These are phyloP conservation scores for Gavia stellata DNA, from an alignment of 2,113 vertebrate species.

Conservation along the genomic window DNA sequence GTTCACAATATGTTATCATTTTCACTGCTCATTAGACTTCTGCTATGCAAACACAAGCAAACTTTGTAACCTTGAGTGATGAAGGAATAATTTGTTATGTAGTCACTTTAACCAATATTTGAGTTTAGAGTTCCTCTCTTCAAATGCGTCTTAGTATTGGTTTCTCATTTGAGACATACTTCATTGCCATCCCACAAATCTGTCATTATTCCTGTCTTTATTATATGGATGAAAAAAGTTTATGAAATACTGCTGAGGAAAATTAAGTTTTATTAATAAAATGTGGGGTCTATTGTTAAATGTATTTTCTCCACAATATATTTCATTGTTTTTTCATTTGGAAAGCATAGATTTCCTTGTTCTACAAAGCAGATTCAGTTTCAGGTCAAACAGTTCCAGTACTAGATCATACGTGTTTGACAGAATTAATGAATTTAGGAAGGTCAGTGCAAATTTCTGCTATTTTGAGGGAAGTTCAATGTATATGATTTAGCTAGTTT, in stretches of 20 bases:
- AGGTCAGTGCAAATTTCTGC: neutral
- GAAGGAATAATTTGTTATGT: neutral
- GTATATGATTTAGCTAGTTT: neutral
- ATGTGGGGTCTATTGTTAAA: neutral
- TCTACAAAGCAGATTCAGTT: neutral
- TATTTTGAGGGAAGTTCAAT: neutral
- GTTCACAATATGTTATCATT: neutral
- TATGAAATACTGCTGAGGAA: neutral
- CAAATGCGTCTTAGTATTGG: neutral
- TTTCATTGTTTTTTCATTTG: neutral
- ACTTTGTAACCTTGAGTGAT: neutral
- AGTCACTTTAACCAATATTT: neutral
- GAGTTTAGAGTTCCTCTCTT: neutral
- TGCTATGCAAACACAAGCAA: neutral
- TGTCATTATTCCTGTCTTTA: neutral
- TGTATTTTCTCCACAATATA: neutral
- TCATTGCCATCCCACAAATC: neutral
- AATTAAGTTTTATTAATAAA: neutral
- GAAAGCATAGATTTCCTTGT: neutral
- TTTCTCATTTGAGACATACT: neutral
- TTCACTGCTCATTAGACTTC: conserved; percentile 3
- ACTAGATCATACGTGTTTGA: neutral
- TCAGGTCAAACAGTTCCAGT: neutral
- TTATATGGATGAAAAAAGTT: neutral
- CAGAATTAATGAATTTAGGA: neutral